Evolutionary conservation across 2,113 vertebrate genomes (phyloP).

Genomic region (Dolichotis patagonum): DNA sequence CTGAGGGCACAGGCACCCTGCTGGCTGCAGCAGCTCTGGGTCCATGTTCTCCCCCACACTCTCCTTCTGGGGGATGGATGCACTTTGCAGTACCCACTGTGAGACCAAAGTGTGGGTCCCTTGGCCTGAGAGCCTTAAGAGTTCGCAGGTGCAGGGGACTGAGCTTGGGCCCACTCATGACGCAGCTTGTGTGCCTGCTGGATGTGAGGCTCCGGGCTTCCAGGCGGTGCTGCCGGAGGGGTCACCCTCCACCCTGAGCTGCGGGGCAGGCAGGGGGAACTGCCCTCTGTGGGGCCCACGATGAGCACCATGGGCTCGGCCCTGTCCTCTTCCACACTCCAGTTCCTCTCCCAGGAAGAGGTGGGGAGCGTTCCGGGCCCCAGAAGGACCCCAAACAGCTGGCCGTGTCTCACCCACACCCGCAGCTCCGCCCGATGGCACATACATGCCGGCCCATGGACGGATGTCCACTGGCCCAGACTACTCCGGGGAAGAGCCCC

Average conservation of each 20-base stretch:
- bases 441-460: background rate
- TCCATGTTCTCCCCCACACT: background rate
- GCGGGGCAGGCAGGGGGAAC: fast-evolving
- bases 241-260: background rate
- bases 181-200: fast-evolving
- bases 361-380: fast-evolving
- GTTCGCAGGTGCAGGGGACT: background rate
- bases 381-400: background rate
- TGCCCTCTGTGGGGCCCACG: background rate
- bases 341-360: background rate
- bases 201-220: fast-evolving
- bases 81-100: background rate
- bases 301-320: background rate
- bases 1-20: background rate
- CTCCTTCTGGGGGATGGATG: fast-evolving
- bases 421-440: background rate
- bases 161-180: fast-evolving
- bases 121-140: background rate
- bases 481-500: background rate
- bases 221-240: fast-evolving
- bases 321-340: background rate
- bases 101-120: fast-evolving
- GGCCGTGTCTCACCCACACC: background rate
- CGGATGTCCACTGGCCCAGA: background rate
- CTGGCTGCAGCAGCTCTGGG: fast-evolving